These are phyloP conservation scores for Gymnocypris eckloni DNA, from an alignment of 2,797 vertebrate species.

Conservation along the genomic window DNA sequence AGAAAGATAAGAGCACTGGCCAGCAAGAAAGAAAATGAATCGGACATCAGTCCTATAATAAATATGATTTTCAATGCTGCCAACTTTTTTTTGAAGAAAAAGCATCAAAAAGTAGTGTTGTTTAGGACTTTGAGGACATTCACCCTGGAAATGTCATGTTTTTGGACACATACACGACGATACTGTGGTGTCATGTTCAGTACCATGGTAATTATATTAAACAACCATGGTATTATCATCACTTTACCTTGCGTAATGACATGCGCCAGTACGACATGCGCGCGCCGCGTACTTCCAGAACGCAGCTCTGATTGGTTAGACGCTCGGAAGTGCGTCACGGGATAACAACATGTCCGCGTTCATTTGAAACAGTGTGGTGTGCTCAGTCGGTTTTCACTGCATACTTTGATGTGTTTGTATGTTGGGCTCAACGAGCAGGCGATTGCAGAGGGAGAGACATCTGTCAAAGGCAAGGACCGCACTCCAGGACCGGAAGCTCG, in stretches of 20 bases:
- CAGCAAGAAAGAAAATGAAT: background rate
- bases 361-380: conserved; percentile 77
- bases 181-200: no score
- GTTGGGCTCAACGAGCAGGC: conserved; percentile 44
- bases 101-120: no score
- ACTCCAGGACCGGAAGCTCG: conserved; percentile 76
- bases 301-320: conserved; percentile 68
- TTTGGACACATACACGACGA: background rate
- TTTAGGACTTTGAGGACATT: background rate
- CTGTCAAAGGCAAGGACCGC: conserved; percentile 64
- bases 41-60: background rate
- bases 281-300: background rate
- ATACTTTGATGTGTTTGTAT: conserved; percentile 57
- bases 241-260: background rate
- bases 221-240: background rate
- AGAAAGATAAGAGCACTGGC: background rate
- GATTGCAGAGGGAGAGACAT: conserved; percentile 52
- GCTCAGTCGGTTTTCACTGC: conserved; percentile 48
- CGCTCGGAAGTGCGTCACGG: conserved; percentile 76
- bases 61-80: background rate
- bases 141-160: no score
- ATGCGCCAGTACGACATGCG: background rate
- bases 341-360: conserved; percentile 89
- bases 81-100: background rate
- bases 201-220: background rate